phyloP scores from a whole-genome alignment of 92 coral and sea anemone species.

The Porites divaricata region DNA sequence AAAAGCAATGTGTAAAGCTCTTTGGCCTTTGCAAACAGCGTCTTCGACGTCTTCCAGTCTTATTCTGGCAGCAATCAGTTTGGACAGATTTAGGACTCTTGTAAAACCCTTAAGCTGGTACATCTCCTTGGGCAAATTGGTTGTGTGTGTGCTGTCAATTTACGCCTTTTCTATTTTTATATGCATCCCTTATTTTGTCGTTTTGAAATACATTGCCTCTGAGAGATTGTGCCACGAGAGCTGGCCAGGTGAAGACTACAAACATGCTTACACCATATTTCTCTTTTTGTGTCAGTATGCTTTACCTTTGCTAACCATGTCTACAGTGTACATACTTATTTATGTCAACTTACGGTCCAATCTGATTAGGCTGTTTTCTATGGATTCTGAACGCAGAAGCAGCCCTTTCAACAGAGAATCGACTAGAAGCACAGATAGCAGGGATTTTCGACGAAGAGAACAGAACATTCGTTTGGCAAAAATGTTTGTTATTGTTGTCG shows the following conservation, averaged over 20 bases:
- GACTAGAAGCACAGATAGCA: neutral
- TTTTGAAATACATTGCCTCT: conserved; percentile 40
- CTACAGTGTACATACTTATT: conserved; percentile 45
- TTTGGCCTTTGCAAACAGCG: conserved; percentile 72
- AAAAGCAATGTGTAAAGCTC: conserved; percentile 57
- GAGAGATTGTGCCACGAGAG: conserved; percentile 45
- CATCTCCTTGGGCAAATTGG: conserved; percentile 44
- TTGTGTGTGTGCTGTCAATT: conserved; percentile 33
- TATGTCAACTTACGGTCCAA: conserved; percentile 36
- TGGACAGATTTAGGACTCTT: conserved; percentile 76
- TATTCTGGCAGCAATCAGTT: conserved; percentile 74
- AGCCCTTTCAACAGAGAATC: neutral
- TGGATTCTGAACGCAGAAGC: neutral
- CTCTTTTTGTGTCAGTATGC: conserved; percentile 63
- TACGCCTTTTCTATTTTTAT: conserved; percentile 60
- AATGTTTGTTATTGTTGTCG: conserved; percentile 89
- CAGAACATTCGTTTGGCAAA: conserved; percentile 85
- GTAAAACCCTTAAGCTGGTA: conserved; percentile 68
- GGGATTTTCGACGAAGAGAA: conserved; percentile 54
- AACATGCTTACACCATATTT: conserved; percentile 56
- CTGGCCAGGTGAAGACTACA: conserved; percentile 46
- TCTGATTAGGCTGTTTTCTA: neutral
- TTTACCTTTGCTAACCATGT: conserved; percentile 55
- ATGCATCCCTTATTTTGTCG: conserved; percentile 63
- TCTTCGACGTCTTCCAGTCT: conserved; percentile 75